A percentile compares a stretch with the other conserved stretches of the same genome.
Evolutionary conservation across 2,888 invertebrate genomes (phyloP).

Genomic region (Drosophila ezoana): DNA sequence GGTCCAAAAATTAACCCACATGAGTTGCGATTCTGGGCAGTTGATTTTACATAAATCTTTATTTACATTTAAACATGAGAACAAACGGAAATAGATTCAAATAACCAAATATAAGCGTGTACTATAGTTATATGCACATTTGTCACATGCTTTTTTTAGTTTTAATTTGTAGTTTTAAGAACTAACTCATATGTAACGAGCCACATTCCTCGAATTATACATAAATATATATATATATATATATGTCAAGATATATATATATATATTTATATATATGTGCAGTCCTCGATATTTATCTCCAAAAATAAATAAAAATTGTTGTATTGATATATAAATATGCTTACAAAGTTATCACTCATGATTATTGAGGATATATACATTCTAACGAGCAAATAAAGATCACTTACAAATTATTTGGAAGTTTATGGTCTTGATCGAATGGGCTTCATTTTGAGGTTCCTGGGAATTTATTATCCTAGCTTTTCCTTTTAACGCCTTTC

Average conservation of each 20-base stretch:
- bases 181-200: constrained; percentile 24
- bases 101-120: constrained; percentile 74
- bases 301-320: constrained; percentile 34
- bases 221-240: constrained; percentile 7
- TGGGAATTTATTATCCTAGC: no score
- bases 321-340: constrained; percentile 55
- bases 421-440: no score
- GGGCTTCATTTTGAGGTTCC: no score
- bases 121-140: constrained; percentile 52
- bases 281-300: constrained; percentile 13
- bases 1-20: constrained; percentile 71
- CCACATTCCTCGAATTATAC: constrained; percentile 27
- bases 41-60: constrained; percentile 41
- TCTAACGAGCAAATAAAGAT: constrained; percentile 36
- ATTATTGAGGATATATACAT: constrained; percentile 46
- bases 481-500: no score
- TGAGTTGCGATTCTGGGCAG: constrained; percentile 62
- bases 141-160: constrained; percentile 56
- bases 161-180: constrained; percentile 65
- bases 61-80: constrained; percentile 37
- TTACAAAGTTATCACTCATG: constrained; percentile 41
- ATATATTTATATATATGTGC: background rate
- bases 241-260: background rate
- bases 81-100: constrained; percentile 53
- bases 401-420: constrained; percentile 7